Evolutionary conservation across 2,888 invertebrate genomes (phyloP).

Genomic region (Pristionchus arcanus): DNA sequence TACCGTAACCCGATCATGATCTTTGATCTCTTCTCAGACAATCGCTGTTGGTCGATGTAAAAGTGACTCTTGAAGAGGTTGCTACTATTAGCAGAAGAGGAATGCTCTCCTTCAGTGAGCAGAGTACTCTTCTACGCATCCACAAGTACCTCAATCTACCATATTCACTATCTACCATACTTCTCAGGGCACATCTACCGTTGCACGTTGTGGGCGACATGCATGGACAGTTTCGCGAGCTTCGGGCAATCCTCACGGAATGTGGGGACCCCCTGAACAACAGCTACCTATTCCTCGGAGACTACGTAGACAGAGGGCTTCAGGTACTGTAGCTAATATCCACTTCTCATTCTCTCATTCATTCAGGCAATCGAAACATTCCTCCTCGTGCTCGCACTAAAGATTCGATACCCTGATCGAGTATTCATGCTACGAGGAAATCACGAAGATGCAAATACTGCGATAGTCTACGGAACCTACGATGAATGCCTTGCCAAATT

Average conservation of each 20-base stretch:
- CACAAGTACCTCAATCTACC: constrained; percentile 8
- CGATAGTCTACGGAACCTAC: constrained; percentile 73
- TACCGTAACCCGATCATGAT: too few species aligned
- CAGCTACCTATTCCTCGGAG: constrained; percentile 63
- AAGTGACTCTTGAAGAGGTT: too few species aligned
- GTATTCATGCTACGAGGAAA: constrained; percentile 66
- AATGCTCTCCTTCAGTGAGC: too few species aligned
- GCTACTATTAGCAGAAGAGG: too few species aligned
- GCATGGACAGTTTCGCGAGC: constrained; percentile 73
- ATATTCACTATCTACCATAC: constrained; percentile 36
- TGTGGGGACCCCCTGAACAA: too few species aligned
- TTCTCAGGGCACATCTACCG: constrained; percentile 56
- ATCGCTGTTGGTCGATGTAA: too few species aligned
- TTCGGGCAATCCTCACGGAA: constrained; percentile 65
- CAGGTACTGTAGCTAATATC: constrained; percentile 58
- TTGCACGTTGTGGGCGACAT: constrained; percentile 71
- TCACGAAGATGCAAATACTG: constrained; percentile 74
- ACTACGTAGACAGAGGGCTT: constrained; percentile 65
- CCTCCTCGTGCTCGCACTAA: constrained; percentile 60
- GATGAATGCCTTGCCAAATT: constrained; percentile 69
- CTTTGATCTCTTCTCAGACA: too few species aligned
- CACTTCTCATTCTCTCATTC: too few species aligned
- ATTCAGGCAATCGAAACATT: constrained; percentile 62
- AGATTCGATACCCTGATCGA: constrained; percentile 67
- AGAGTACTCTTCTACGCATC: background rate